Conservation (phyloP, 2,797 vertebrate species). For the Momotus momota region DNA sequence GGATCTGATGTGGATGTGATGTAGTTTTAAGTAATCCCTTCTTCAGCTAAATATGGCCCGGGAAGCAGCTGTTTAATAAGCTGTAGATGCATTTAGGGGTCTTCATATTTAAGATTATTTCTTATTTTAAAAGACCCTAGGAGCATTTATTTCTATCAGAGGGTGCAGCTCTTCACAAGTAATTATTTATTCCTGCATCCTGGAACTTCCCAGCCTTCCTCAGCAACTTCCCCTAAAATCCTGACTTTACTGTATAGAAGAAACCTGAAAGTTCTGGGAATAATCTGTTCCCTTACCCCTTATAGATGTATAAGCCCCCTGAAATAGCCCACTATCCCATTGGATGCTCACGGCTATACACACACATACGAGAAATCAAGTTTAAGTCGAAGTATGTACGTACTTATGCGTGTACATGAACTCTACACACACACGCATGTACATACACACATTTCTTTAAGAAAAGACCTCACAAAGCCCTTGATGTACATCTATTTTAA, state of each 20-base stretch:
- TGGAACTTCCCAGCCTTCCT: neutral
- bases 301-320: neutral
- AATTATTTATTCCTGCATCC: neutral
- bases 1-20: neutral
- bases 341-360: neutral
- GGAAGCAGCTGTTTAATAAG: neutral
- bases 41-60: neutral
- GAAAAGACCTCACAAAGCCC: neutral
- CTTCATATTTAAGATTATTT: neutral
- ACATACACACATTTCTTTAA: neutral
- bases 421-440: neutral
- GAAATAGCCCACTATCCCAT: fast-evolving
- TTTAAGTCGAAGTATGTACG: fast-evolving
- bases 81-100: neutral
- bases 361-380: neutral
- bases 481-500: neutral
- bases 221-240: neutral
- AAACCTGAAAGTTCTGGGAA: neutral
- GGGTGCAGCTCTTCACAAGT: neutral
- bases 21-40: neutral
- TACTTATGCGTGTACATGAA: neutral
- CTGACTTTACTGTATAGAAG: neutral
- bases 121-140: neutral
- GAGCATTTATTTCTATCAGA: neutral
- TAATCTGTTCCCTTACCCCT: neutral